Conservation (phyloP, 1,140 invertebrate genomes). For the Venturia canescens region DNA sequence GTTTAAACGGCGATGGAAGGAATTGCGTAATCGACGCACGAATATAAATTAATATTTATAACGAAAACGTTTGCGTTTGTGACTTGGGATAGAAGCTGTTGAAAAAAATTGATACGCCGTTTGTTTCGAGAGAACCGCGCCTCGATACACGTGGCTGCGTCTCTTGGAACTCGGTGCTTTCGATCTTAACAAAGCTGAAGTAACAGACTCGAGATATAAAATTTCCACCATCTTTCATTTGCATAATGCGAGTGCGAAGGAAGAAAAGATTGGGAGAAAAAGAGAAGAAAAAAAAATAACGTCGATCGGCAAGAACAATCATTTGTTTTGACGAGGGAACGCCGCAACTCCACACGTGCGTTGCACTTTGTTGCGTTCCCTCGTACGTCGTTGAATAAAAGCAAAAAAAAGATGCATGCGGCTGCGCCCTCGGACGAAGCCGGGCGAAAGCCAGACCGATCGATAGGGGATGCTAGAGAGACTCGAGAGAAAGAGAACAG, state of each 20-base stretch:
- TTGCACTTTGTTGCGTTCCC: slow-evolving; percentile 26
- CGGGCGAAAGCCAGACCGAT: slow-evolving; percentile 39
- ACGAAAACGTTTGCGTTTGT: background rate
- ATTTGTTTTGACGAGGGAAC: background rate
- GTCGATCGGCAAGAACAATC: too few species aligned
- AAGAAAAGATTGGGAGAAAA: too few species aligned
- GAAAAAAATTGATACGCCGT: background rate
- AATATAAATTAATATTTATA: too few species aligned
- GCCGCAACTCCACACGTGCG: slow-evolving; percentile 18
- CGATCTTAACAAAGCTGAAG: background rate
- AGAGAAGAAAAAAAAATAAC: too few species aligned
- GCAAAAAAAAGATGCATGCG: slow-evolving; percentile 21
- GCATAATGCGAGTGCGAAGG: too few species aligned
- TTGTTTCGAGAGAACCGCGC: background rate
- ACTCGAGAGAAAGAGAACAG: background rate
- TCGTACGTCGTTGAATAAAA: background rate
- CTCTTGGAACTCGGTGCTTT: slow-evolving; percentile 5
- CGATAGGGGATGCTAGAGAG: slow-evolving; percentile 42
- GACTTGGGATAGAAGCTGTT: background rate
- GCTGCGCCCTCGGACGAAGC: slow-evolving; percentile 26
- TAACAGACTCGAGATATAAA: too few species aligned
- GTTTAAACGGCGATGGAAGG: too few species aligned
- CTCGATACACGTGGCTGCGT: background rate
- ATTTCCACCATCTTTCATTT: too few species aligned
- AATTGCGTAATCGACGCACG: too few species aligned